Percentiles rank a stretch among this genome's conserved stretches.
Evolutionary conservation across 1,140 invertebrate genomes (phyloP).

Genomic region (Zeugodacus cucurbitae): DNA sequence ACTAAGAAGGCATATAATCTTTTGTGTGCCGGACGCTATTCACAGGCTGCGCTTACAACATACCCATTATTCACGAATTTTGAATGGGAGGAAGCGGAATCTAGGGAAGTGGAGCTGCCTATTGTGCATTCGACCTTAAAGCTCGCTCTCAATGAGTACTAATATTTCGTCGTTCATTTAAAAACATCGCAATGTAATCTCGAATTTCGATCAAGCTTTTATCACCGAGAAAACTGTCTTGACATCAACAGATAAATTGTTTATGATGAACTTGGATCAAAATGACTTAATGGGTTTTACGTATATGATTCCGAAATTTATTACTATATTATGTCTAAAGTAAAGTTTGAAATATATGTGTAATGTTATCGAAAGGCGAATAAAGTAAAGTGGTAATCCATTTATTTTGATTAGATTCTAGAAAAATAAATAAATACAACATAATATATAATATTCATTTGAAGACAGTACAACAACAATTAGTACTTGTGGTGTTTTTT

Average conservation of each 20-base stretch:
- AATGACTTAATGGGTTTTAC: slow-evolving; percentile 99
- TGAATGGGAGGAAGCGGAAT: slow-evolving; percentile 93
- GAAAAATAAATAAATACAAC: too few relatives aligned
- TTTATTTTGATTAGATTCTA: too few relatives aligned
- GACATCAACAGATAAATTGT: slow-evolving; percentile 92
- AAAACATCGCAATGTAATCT: slow-evolving; percentile 78
- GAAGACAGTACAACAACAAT: too few relatives aligned
- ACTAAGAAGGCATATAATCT: slow-evolving; percentile 96
- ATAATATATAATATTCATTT: too few relatives aligned
- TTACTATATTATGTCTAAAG: too few relatives aligned
- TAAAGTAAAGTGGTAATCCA: too few relatives aligned
- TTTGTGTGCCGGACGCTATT: slow-evolving; percentile 86
- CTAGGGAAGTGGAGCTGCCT: slow-evolving; percentile 58
- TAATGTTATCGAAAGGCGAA: too few relatives aligned
- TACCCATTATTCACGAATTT: slow-evolving; percentile 98
- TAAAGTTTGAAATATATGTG: too few relatives aligned
- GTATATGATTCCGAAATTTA: slow-evolving; percentile 97
- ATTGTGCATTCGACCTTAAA: slow-evolving; percentile 47
- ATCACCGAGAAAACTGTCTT: slow-evolving; percentile 96
- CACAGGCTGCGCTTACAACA: slow-evolving; percentile 83
- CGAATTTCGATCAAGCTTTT: slow-evolving; percentile 98
- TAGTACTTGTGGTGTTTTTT: too few relatives aligned
- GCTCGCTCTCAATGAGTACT: not conserved
- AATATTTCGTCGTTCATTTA: slow-evolving; percentile 34
- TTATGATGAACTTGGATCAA: slow-evolving; percentile 91